Evolutionary conservation across 2,888 invertebrate species (phyloP).

Genomic region (Oscheius sp.): DNA sequence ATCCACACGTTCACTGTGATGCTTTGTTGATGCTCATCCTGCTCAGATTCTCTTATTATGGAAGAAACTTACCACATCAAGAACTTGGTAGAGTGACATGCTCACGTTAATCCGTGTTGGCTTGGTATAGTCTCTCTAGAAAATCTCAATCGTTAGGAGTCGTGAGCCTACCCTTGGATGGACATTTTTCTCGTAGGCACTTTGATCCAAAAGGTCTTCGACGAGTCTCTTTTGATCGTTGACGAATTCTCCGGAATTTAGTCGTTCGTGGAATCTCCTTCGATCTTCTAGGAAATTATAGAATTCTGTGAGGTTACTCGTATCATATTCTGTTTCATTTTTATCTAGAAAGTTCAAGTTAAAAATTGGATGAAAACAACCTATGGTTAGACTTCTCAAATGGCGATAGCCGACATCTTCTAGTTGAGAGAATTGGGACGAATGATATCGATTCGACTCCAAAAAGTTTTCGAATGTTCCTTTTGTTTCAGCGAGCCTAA

Average conservation of each 20-base stretch:
- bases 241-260: constrained; percentile 38
- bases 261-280: constrained; percentile 32
- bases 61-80: constrained; percentile 72
- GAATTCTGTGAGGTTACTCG: constrained; percentile 27
- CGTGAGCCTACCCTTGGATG: constrained; percentile 52
- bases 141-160: not conserved
- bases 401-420: constrained; percentile 35
- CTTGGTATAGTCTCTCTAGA: constrained; percentile 45
- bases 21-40: constrained; percentile 67
- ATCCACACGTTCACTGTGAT: constrained; percentile 69
- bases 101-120: constrained; percentile 72
- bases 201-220: constrained; percentile 64
- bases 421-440: constrained; percentile 29
- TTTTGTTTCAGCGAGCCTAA: constrained; percentile 23
- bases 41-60: too few species aligned
- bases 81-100: constrained; percentile 73
- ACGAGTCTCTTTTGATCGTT: constrained; percentile 59
- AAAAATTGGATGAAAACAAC: not conserved
- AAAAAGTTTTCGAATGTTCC: constrained; percentile 34
- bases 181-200: constrained; percentile 65
- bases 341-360: not conserved
- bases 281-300: constrained; percentile 38
- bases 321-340: not conserved
- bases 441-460: constrained; percentile 38
- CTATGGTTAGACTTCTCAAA: constrained; percentile 37